These are phyloP conservation scores for Acanthacorydalis orientalis DNA, from an alignment of 2,888 invertebrate genomes.

Conservation along the genomic window DNA sequence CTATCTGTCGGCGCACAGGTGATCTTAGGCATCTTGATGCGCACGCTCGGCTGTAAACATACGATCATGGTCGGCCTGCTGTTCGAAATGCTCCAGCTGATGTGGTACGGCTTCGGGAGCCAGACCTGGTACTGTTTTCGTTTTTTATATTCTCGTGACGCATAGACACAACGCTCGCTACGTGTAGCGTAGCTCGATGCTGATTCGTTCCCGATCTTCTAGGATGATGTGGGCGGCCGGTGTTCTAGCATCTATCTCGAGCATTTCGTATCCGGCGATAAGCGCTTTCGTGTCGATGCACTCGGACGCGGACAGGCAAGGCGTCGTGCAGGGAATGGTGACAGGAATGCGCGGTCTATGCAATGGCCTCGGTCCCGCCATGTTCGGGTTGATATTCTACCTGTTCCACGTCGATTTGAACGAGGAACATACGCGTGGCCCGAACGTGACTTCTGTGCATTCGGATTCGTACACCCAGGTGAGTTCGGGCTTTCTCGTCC, in stretches of 20 bases:
- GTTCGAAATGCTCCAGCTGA: slow-evolving; percentile 91
- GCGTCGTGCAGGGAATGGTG: slow-evolving; percentile 91
- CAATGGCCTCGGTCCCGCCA: slow-evolving; percentile 94
- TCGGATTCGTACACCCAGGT: slow-evolving; percentile 35
- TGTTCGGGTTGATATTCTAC: slow-evolving; percentile 97
- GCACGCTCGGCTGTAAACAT: slow-evolving; percentile 82
- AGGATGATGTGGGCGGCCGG: slow-evolving; percentile 99
- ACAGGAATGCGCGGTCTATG: slow-evolving; percentile 97
- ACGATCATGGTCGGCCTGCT: slow-evolving; percentile 93
- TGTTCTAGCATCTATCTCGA: slow-evolving; percentile 85
- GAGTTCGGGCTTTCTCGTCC: background rate
- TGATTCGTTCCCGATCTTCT: slow-evolving; percentile 7
- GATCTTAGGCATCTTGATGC: slow-evolving; percentile 45
- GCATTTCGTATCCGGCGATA: slow-evolving; percentile 96
- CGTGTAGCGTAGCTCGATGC: too few relatives aligned
- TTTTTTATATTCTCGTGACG: too few relatives aligned
- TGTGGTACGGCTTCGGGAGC: slow-evolving; percentile 95
- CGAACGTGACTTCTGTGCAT: slow-evolving; percentile 21
- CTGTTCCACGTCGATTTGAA: slow-evolving; percentile 96
- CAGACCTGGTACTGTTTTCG: slow-evolving; percentile 62
- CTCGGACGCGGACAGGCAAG: slow-evolving; percentile 95
- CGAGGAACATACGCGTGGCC: slow-evolving; percentile 39
- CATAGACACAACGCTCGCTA: too few relatives aligned
- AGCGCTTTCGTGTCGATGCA: slow-evolving; percentile 97
- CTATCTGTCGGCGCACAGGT: slow-evolving; percentile 92